Base-by-base conservation (phyloP, 2,797 vertebrate genomes). In the Spea hammondii region DNA sequence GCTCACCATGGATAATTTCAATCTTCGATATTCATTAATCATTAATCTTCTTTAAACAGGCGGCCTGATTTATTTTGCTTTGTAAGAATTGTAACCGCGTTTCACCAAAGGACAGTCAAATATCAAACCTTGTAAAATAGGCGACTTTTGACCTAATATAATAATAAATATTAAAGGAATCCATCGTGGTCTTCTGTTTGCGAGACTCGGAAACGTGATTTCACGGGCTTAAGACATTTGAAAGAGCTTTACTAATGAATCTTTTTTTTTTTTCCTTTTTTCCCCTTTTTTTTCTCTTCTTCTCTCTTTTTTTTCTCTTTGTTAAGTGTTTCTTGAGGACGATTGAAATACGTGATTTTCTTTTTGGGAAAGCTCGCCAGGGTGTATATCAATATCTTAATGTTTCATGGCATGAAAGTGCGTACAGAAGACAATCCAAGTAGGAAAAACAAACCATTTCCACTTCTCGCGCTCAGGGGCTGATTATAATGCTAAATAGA, bases 401-500 rank as follows among this genome's bases (percentile, higher is more conserved):
- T 13, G 50, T 71, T 78, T 5, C 32, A 0, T 8, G 12, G 13
- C 12, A 57, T 70, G 8, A 64, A 72, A 65, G n/a, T 10, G 8
- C 8, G 17, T 5, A 6, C 68, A 46, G 9, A 17, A 62, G 66
- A 64, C 7, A 13, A 46, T 45, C 76, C 5, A 5, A 44, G 64
- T 9, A 65, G 4, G 10, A 4, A 7, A 17, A 72, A 13, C 50
- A 49, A 51, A 47, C 14, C 6, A 13, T 44, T 44, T 32, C 77
- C 72, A 64, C 72, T 48, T 48, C 60, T 67, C 62, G 46, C 49
- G 17, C 70, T 73, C 54, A 72, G 77, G 62, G 77, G 71, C 72
- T 79, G 78, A 79, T 79, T 79, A 79, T 74, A 55, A 74, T 79
- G 78, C 62, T 65, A 71, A 74, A 79, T 69, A 74, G 71, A 74